phyloP scores from a whole-genome alignment of 2,888 invertebrate species.

The Stramonita haemastoma region DNA sequence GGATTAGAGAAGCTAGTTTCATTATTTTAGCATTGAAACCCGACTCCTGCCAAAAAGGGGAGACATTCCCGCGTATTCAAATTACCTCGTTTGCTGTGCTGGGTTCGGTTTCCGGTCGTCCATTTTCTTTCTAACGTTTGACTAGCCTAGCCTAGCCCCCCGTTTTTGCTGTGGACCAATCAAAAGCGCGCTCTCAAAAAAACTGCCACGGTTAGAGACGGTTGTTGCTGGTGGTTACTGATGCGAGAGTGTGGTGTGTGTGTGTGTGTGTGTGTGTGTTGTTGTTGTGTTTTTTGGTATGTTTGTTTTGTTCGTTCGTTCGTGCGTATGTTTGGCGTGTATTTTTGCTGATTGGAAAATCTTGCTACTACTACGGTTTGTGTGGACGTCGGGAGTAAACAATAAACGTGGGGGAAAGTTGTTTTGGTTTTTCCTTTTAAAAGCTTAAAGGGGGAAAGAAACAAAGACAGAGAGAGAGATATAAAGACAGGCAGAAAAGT shows the following conservation, averaged over 20 bases:
- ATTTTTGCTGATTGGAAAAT: no score
- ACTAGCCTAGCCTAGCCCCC: background rate
- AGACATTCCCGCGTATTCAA: constrained; percentile 41
- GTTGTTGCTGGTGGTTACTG: background rate
- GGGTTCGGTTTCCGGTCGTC: constrained; percentile 40
- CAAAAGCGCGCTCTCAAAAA: background rate
- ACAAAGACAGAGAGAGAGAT: background rate
- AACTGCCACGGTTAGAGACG: no score
- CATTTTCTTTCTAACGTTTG: constrained; percentile 16
- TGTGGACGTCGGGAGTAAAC: no score
- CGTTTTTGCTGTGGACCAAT: background rate
- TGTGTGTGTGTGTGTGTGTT: background rate
- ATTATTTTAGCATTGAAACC: constrained; percentile 44
- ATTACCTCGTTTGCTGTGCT: constrained; percentile 43
- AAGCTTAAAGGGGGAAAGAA: background rate
- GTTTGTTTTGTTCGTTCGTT: background rate
- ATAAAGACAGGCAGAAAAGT: background rate
- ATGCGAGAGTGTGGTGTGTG: background rate
- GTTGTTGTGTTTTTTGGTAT: background rate
- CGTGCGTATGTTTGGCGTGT: background rate
- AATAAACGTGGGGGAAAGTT: no score
- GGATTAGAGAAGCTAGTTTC: constrained; percentile 37
- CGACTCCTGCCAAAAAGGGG: constrained; percentile 17
- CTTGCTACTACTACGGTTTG: no score
- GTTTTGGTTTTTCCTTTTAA: no score